A percentile compares a stretch with the other conserved stretches of the same genome.
phyloP scores from a whole-genome alignment of 2,888 invertebrate genomes.

The Serrognathus titanus region DNA sequence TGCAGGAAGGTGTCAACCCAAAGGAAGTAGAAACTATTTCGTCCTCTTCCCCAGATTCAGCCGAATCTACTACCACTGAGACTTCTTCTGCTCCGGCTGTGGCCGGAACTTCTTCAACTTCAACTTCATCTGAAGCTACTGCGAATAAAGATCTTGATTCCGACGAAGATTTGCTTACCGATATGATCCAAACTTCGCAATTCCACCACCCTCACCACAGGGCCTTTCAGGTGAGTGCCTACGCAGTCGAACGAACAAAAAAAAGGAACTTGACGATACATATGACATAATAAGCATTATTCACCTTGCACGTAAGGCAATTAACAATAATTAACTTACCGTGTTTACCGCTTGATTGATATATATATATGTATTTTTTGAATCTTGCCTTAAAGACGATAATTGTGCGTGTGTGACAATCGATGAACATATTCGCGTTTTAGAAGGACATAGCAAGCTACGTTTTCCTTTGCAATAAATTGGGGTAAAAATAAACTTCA shows the following conservation, averaged over 20 bases:
- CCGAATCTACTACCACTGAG: neutral
- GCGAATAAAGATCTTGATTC: slow-evolving; percentile 32
- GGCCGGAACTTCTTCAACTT: slow-evolving; percentile 13
- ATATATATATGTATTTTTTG: too few species aligned
- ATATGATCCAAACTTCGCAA: slow-evolving; percentile 64
- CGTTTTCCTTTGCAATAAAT: too few species aligned
- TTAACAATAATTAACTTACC: too few species aligned
- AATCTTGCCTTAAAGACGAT: too few species aligned
- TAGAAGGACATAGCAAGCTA: too few species aligned
- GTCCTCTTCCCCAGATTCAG: slow-evolving; percentile 21
- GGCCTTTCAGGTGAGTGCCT: slow-evolving; percentile 64
- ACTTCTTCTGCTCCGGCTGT: slow-evolving; percentile 8
- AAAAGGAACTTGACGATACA: too few species aligned
- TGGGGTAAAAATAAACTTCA: too few species aligned
- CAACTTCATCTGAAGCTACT: slow-evolving; percentile 18
- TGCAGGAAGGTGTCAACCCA: slow-evolving; percentile 37
- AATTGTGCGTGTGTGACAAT: too few species aligned
- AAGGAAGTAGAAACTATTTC: slow-evolving; percentile 40
- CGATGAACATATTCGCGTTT: too few species aligned
- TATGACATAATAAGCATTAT: too few species aligned
- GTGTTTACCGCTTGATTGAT: too few species aligned
- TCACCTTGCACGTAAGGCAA: too few species aligned
- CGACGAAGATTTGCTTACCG: slow-evolving; percentile 52
- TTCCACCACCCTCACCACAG: slow-evolving; percentile 62
- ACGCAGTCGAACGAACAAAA: neutral